These are phyloP conservation scores for Atlantisia rogersi DNA, from an alignment of 2,113 vertebrate species.

Conservation along the genomic window DNA sequence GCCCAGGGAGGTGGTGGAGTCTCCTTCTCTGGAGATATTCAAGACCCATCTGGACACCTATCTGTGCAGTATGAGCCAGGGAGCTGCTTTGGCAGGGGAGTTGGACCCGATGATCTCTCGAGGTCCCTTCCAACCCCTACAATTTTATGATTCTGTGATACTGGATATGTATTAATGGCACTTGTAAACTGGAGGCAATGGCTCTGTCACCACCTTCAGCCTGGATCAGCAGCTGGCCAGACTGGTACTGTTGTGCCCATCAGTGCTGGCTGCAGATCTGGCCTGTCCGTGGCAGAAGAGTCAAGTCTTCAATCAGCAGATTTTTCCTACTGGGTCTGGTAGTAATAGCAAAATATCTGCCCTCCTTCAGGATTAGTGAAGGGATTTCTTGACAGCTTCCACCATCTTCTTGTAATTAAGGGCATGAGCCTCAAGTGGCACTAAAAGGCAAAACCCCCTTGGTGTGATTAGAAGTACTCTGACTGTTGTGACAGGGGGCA, in stretches of 20 bases:
- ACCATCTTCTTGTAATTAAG: neutral
- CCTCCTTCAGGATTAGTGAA: neutral
- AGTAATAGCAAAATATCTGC: neutral
- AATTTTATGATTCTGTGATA: too few species aligned
- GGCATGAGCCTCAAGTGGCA: neutral
- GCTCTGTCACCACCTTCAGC: neutral
- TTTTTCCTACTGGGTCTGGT: neutral
- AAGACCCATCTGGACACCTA: too few species aligned
- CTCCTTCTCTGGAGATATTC: too few species aligned
- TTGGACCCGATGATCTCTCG: too few species aligned
- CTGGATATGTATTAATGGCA: neutral
- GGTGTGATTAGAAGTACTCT: neutral
- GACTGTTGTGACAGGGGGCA: fast-evolving
- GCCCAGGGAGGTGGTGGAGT: too few species aligned
- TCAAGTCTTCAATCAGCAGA: neutral
- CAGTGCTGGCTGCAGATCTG: neutral
- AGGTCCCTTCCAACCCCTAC: too few species aligned
- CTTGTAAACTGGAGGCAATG: neutral
- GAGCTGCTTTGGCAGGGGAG: too few species aligned
- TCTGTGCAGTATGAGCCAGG: too few species aligned
- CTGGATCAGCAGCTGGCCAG: neutral
- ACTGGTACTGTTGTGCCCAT: neutral
- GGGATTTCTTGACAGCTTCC: neutral
- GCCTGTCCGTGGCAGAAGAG: neutral
- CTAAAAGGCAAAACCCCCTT: neutral